Evolutionary conservation across 2,888 invertebrate genomes (phyloP), one percentile per base, ranked within the genome.

Genomic region (Galerucella nymphaeae): DNA sequence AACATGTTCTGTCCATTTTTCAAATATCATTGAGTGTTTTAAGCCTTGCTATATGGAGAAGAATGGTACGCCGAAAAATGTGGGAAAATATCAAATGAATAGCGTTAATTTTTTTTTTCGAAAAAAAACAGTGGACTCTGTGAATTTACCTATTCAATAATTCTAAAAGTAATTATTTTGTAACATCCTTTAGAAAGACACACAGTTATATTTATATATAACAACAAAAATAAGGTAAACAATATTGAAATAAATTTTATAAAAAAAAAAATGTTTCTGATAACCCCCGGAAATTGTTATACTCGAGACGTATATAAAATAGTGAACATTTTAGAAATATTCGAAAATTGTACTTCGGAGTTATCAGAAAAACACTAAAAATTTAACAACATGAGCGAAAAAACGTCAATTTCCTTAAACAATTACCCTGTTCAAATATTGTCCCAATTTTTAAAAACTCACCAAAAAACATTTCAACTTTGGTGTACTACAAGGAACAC

Each of bases 401-500:
- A 42, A 13, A 42, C 16, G 18, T 42, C 50, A 23, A 63, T 63
- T 57, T 42, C 61, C 61, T 42, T 16, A 63, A 70, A 70, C 55
- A 63, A 70, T 45, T 70, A 64, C 70, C 70, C 70, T 70, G 70
- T 64, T 61, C 53, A 13, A 18, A 45, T 70, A 70, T 70, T 70
- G 70, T 70, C 70, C 70, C 20, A 64, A 63, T 63, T 70, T 57
- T 30, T 2, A 45, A 48, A 38, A 48, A 30, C 64, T 45, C 16
- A n/a, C 30, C 14, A 65, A 67, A 66, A 57, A 66, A 66, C 38
- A 42, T 66, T 45, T 38, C 8, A 67, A 67, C 48, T 30, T 61
- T 42, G 41, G 50, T 23, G 66, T 20, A 18, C 38, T n/a, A 50
- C 66, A 45, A 48, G 61, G 66, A 59, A 61, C 61, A 59, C 59